Evolutionary conservation across 2,888 invertebrate species (phyloP), one percentile per base, ranked within the genome.

Genomic region (Macrostomum cliftonense): DNA sequence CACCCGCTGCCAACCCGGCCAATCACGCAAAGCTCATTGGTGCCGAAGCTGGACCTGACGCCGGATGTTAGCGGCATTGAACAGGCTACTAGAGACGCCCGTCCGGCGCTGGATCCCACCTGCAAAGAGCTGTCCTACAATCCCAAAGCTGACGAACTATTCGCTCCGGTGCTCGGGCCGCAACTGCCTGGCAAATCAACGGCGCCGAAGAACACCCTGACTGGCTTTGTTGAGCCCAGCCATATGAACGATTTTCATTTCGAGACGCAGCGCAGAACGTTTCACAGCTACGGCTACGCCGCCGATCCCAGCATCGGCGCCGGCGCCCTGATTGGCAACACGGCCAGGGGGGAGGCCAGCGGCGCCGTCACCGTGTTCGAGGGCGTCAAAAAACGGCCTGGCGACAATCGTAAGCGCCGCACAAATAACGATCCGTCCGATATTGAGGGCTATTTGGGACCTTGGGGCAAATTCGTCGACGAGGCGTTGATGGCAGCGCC

Each of bases 231-330:
- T 0, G 97, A 97, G 64, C 80, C 82, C 55, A 89, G 93, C 0
- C 87, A 93, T 67, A 79, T 97, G 45, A 93, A 83, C 71, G 83
- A 85, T 59, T 97, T 97, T 70, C 86, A 91, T 61, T 95, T 95
- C 76, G 95, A 95, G 70, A 87, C 85, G 66, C 91, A 95, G 65
- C 76, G 93, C 50, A 73, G 88, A 60, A 93, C 91, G 16, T 95
- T 95, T 67, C 79, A 63, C 46, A 89, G 88, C 64, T 91, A 82
- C 63, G 91, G 91, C 2, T 89, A 86, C 73, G 95, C 95, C 0
- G 68, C 89, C 53, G 93, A 95, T 73, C 95, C 95, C 0, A 83
- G 88, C 0, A 79, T 83, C 0, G 82, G 82, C 58, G 56, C 58
- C 5, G 58, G 50, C 39, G 54, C 56, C 55, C 2, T 28, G 37